phyloP scores from a whole-genome alignment of 2,113 vertebrate species.

The Cyanistes caeruleus region DNA sequence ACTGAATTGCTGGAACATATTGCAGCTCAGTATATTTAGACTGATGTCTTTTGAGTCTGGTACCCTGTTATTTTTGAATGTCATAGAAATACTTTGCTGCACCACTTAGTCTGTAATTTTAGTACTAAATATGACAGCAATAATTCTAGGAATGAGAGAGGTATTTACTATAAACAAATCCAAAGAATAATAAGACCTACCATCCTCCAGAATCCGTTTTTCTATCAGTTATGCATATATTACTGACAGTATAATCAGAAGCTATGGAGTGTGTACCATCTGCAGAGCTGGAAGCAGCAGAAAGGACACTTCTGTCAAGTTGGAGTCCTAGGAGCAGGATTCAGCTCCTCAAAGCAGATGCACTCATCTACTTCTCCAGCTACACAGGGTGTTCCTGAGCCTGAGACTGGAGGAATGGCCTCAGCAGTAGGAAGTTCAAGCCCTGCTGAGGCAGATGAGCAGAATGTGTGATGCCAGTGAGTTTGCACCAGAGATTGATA shows the following conservation, averaged over 20 bases:
- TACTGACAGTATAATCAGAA: neutral
- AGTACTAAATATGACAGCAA: neutral
- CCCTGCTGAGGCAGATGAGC: neutral
- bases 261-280: neutral
- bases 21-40: neutral
- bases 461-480: neutral
- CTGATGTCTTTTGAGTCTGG: neutral
- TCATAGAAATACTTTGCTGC: neutral
- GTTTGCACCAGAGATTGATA: neutral
- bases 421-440: neutral
- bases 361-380: neutral
- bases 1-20: neutral
- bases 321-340: neutral
- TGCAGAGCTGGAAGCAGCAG: neutral
- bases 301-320: neutral
- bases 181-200: neutral
- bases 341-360: neutral
- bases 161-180: constrained; percentile 13
- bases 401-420: neutral
- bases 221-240: neutral
- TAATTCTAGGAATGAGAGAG: neutral
- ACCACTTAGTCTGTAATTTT: neutral
- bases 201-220: neutral
- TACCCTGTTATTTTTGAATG: neutral
- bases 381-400: neutral